A percentile compares a stretch with the other conserved stretches of the same genome.
Evolutionary conservation across 2,888 invertebrate species (phyloP).

Genomic region (Xylota sylvarum): DNA sequence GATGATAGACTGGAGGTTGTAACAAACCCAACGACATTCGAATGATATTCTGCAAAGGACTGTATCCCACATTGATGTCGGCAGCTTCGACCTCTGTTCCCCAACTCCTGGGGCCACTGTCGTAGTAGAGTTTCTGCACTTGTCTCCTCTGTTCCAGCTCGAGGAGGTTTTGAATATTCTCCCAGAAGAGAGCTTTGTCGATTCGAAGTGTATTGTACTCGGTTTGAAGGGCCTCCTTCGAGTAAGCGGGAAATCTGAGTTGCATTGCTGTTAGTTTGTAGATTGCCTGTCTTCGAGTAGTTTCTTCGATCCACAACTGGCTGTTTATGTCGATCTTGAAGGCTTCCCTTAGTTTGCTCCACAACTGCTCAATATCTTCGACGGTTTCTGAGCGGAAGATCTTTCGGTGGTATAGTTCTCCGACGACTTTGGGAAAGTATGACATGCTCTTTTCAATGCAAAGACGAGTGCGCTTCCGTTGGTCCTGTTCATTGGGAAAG

Average conservation of each 20-base stretch:
- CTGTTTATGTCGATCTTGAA: constrained; percentile 77
- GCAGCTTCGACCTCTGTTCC: constrained; percentile 78
- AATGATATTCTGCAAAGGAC: constrained; percentile 80
- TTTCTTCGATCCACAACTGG: constrained; percentile 80
- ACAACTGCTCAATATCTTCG: constrained; percentile 80
- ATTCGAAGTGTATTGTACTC: constrained; percentile 78
- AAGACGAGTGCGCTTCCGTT: constrained; percentile 56
- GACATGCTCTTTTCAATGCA: constrained; percentile 79
- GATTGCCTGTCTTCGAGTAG: constrained; percentile 79
- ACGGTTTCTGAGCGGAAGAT: constrained; percentile 76
- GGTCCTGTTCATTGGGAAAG: constrained; percentile 77
- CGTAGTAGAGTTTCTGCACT: constrained; percentile 48
- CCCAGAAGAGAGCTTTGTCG: constrained; percentile 80
- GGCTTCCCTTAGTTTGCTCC: constrained; percentile 80
- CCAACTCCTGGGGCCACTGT: constrained; percentile 72
- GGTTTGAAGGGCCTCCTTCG: constrained; percentile 59
- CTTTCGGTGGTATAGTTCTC: constrained; percentile 81
- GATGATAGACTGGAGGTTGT: constrained; percentile 82
- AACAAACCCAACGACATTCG: constrained; percentile 81
- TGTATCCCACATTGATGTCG: constrained; percentile 80
- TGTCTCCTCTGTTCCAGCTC: constrained; percentile 47
- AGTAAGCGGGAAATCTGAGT: constrained; percentile 79
- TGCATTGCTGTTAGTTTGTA: constrained; percentile 79
- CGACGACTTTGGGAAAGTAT: constrained; percentile 81
- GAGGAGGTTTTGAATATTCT: constrained; percentile 60